phyloP scores from a whole-genome alignment of 2,113 vertebrate genomes.

The Dermatemys mawii region DNA sequence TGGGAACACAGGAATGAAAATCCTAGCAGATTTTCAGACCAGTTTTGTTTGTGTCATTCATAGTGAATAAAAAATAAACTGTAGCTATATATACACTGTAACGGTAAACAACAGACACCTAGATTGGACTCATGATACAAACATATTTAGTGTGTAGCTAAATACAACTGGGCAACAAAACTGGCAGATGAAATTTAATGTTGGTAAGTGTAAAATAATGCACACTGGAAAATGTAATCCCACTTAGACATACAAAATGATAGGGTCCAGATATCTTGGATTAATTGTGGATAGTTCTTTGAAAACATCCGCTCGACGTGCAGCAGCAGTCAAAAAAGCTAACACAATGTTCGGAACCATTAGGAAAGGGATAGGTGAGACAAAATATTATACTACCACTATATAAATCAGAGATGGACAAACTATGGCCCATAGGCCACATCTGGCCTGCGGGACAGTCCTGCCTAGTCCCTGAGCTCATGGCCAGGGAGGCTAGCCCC shows the following conservation, averaged over 20 bases:
- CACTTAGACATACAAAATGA: background rate
- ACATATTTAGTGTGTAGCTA: background rate
- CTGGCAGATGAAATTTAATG: background rate
- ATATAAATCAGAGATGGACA: too few species aligned
- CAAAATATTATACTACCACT: background rate
- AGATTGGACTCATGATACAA: background rate
- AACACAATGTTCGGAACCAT: background rate
- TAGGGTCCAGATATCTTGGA: background rate
- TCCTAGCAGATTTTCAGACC: background rate
- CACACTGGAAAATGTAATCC: background rate
- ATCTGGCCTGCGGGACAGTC: too few species aligned
- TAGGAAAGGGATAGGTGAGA: background rate
- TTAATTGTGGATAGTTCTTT: background rate
- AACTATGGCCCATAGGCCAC: too few species aligned
- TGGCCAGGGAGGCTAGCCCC: too few species aligned
- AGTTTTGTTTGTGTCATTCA: background rate
- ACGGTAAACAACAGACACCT: slow-evolving; percentile 9
- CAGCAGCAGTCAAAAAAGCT: background rate
- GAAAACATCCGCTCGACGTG: background rate
- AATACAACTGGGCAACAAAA: background rate
- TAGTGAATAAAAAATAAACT: background rate
- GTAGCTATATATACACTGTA: slow-evolving; percentile 14
- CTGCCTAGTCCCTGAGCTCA: too few species aligned
- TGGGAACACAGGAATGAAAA: background rate
- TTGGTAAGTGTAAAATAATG: background rate